phyloP scores from a whole-genome alignment of 1,140 invertebrate genomes.

The Nasonia vitripennis region DNA sequence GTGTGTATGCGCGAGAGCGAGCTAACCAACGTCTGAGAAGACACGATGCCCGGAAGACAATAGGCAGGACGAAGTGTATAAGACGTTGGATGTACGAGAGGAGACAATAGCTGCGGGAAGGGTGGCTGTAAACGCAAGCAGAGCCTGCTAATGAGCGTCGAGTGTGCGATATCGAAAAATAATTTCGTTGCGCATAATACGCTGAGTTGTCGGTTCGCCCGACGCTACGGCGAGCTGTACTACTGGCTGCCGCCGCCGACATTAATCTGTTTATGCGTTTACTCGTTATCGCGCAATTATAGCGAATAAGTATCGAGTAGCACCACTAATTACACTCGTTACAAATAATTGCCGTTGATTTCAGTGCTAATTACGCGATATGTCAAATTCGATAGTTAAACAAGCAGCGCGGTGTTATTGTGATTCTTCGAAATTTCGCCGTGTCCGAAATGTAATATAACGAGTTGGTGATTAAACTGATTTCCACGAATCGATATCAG shows the following conservation, averaged over 20 bases:
- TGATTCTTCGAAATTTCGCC: too few species aligned
- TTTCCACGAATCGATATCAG: too few species aligned
- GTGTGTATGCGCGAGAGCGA: not conserved
- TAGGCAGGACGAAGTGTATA: too few species aligned
- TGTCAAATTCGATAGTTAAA: too few species aligned
- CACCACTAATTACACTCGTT: not conserved
- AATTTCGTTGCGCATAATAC: not conserved
- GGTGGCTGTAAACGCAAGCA: too few species aligned
- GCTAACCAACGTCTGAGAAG: not conserved
- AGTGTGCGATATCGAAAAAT: not conserved
- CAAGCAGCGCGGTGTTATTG: too few species aligned
- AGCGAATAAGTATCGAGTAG: not conserved
- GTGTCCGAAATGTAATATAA: too few species aligned
- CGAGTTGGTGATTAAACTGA: too few species aligned
- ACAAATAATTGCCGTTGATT: not conserved
- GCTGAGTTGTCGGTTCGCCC: not conserved
- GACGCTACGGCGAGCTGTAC: not conserved
- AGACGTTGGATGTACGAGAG: not conserved
- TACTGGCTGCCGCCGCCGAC: not conserved
- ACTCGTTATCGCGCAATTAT: not conserved
- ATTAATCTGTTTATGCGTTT: not conserved
- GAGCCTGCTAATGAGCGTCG: too few species aligned
- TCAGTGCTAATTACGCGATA: too few species aligned
- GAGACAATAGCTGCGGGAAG: not conserved
- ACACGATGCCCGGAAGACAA: not conserved